These are phyloP conservation scores for Phyllotis vaccarum DNA, from an alignment of 2,797 vertebrate species.

Conservation along the genomic window DNA sequence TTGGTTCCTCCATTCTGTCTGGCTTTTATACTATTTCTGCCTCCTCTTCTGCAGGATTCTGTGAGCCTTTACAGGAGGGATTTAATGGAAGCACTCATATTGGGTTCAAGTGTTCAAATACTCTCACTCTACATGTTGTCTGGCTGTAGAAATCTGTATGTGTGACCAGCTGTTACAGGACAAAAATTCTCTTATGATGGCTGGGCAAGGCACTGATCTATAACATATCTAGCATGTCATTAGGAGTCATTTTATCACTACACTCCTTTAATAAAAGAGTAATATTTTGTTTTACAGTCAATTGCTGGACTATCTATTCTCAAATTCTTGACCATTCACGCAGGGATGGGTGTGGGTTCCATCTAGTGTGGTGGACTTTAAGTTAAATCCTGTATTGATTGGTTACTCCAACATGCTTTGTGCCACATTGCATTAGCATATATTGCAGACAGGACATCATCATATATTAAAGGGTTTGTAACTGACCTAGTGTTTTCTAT, in stretches of 20 bases:
- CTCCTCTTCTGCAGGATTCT: neutral
- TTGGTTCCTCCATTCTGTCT: neutral
- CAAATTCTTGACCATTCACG: neutral
- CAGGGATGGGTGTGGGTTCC: neutral
- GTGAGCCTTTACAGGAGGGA: neutral
- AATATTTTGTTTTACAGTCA: neutral
- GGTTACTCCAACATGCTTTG: neutral
- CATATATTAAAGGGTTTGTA: neutral
- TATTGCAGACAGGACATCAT: neutral
- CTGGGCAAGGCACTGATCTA: neutral
- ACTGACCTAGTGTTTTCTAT: too few relatives aligned
- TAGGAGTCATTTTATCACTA: neutral
- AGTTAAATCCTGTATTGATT: neutral
- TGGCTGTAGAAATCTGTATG: neutral
- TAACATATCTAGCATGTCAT: neutral
- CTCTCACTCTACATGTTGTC: neutral
- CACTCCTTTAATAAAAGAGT: neutral
- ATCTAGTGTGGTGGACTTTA: neutral
- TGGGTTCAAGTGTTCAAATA: neutral
- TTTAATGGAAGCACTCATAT: too few relatives aligned
- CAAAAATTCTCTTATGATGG: neutral
- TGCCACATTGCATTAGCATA: neutral
- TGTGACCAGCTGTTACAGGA: neutral
- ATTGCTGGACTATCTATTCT: neutral
- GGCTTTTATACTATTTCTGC: neutral